A percentile compares a stretch with the other conserved stretches of the same genome.
Conservation (phyloP, 2,888 invertebrate species). For the Tricholauxania praeusta region DNA sequence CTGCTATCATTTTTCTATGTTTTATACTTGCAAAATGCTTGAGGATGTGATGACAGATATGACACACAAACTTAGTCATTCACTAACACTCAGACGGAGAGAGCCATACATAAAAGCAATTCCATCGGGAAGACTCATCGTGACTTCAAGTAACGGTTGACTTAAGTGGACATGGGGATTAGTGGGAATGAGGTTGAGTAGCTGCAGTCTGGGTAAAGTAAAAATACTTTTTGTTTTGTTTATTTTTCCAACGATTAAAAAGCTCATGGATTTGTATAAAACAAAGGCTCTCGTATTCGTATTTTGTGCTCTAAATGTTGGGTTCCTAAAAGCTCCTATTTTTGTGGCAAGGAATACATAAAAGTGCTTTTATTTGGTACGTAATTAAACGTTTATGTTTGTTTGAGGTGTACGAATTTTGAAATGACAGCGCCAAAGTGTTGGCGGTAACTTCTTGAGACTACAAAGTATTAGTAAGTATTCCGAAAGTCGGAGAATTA, state of each 20-base stretch:
- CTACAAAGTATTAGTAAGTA: too few relatives aligned
- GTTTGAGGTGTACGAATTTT: too few relatives aligned
- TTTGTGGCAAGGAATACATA: too few relatives aligned
- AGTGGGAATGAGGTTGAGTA: background rate
- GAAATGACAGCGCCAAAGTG: too few relatives aligned
- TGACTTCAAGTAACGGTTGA: slow-evolving; percentile 12
- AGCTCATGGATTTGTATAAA: too few relatives aligned
- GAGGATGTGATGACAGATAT: slow-evolving; percentile 56
- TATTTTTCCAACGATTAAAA: background rate
- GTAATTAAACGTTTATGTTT: too few relatives aligned
- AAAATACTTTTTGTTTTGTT: background rate
- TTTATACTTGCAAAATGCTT: slow-evolving; percentile 1
- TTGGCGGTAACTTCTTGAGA: too few relatives aligned
- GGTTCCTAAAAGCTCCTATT: too few relatives aligned
- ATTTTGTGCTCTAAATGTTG: too few relatives aligned
- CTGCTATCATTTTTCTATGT: slow-evolving; percentile 1
- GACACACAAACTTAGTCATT: slow-evolving; percentile 48
- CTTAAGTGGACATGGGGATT: slow-evolving; percentile 29
- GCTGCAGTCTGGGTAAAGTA: background rate
- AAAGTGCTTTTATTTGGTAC: too few relatives aligned
- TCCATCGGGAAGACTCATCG: slow-evolving; percentile 52
- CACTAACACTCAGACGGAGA: slow-evolving; percentile 16
- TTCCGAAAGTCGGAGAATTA: too few relatives aligned
- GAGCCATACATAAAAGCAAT: slow-evolving; percentile 34
- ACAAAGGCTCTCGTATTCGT: too few relatives aligned